A percentile compares a stretch with the other conserved stretches of the same genome.
Conservation (phyloP, 2,797 vertebrate species). For the Gila robusta region DNA sequence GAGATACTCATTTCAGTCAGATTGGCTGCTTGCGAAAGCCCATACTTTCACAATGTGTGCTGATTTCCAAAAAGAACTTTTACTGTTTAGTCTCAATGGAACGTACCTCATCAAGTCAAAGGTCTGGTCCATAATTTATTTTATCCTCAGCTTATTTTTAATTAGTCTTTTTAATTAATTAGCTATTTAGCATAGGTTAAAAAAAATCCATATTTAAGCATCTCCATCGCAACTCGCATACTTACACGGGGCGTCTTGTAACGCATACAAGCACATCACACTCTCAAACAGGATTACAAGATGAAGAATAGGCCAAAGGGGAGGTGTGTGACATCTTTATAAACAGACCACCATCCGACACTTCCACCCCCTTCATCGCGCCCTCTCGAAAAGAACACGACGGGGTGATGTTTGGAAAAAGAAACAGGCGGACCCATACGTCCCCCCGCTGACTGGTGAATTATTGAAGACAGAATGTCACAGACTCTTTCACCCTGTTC, state of each 20-base stretch:
- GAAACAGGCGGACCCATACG: conserved; percentile 76
- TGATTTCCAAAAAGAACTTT: not conserved
- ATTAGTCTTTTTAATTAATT: not conserved
- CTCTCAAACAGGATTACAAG: conserved; percentile 50
- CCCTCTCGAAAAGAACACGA: conserved; percentile 73
- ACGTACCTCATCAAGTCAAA: not conserved
- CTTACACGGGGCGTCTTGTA: conserved; percentile 1
- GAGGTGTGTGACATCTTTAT: conserved; percentile 59
- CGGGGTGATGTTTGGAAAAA: conserved; percentile 72
- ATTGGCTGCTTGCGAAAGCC: not conserved
- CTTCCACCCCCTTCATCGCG: conserved; percentile 32
- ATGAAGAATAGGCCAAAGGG: conserved; percentile 49
- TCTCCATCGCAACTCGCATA: not conserved
- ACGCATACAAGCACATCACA: conserved; percentile 32
- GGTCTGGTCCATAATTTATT: not conserved
- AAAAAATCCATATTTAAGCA: no score
- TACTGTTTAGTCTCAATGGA: no score
- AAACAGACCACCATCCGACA: conserved; percentile 49
- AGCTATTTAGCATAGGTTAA: not conserved
- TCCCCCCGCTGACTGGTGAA: conserved; percentile 76
- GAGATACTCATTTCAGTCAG: not conserved
- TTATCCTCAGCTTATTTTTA: not conserved
- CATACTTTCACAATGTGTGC: not conserved
- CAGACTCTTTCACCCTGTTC: conserved; percentile 75
- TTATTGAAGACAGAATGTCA: conserved; percentile 83